Evolutionary conservation across 2,888 invertebrate genomes (phyloP).

Genomic region (Polietes domitor): DNA sequence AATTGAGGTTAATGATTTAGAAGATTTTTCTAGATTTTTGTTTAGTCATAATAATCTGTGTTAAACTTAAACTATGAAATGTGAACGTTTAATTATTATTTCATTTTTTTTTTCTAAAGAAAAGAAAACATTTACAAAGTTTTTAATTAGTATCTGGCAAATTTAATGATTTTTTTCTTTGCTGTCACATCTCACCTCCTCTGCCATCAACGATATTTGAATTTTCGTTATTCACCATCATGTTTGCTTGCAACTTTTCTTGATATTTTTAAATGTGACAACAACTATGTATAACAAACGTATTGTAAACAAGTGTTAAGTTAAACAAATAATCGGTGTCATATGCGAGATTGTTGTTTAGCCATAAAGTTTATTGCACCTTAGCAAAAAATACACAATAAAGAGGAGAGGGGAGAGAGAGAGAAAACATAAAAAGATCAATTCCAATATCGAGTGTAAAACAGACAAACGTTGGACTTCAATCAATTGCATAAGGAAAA

Average conservation of each 20-base stretch:
- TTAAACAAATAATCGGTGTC: constrained; percentile 32
- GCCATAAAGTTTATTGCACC: constrained; percentile 66
- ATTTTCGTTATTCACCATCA: not conserved
- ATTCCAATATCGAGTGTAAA: not conserved
- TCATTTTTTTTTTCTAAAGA: not conserved
- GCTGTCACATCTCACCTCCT: no score
- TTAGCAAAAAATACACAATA: not conserved
- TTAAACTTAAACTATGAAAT: no score
- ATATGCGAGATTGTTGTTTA: constrained; percentile 46
- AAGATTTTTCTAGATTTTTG: no score
- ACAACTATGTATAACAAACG: not conserved
- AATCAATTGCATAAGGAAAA: not conserved
- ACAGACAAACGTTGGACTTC: no score
- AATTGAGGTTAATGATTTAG: no score
- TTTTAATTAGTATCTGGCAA: not conserved
- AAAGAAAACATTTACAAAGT: not conserved
- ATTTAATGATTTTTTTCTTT: not conserved
- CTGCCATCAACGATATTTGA: not conserved
- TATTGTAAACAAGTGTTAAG: constrained; percentile 37
- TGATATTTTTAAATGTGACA: constrained; percentile 24
- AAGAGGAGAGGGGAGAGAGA: not conserved
- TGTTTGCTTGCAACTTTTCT: constrained; percentile 4
- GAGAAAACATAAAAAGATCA: not conserved
- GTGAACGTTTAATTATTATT: no score
- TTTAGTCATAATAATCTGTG: no score